Conservation (phyloP, 2,797 vertebrate species). For the Chelmon rostratus region DNA sequence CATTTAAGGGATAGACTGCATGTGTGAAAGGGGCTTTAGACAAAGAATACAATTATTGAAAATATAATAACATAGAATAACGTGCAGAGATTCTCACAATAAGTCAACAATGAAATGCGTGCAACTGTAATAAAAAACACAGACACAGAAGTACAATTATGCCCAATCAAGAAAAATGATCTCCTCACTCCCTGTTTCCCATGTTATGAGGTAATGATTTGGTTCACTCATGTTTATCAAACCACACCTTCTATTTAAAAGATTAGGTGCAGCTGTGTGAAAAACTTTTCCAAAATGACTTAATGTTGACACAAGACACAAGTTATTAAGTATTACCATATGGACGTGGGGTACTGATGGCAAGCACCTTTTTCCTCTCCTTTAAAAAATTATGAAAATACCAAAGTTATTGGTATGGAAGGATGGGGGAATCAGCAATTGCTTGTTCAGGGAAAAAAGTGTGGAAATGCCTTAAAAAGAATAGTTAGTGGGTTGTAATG, state of each 20-base stretch:
- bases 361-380: background rate
- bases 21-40: too few species aligned
- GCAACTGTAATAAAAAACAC: background rate
- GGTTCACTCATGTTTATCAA: slow-evolving; percentile 18
- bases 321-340: slow-evolving; percentile 1
- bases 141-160: background rate
- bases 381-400: background rate
- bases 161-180: background rate
- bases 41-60: too few species aligned
- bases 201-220: slow-evolving; percentile 14
- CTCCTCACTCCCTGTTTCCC: background rate
- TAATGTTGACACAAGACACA: slow-evolving; percentile 7
- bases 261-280: slow-evolving; percentile 8
- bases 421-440: background rate
- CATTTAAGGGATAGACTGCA: too few species aligned
- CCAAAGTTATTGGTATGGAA: background rate
- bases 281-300: slow-evolving; percentile 16
- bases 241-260: slow-evolving; percentile 28
- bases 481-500: background rate
- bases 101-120: background rate
- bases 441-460: accelerated
- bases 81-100: background rate
- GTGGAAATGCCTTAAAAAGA: background rate
- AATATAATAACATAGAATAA: background rate
- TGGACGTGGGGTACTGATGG: background rate